phyloP scores from a whole-genome alignment of 2,797 vertebrate species.

The Leptodactylus fallax region DNA sequence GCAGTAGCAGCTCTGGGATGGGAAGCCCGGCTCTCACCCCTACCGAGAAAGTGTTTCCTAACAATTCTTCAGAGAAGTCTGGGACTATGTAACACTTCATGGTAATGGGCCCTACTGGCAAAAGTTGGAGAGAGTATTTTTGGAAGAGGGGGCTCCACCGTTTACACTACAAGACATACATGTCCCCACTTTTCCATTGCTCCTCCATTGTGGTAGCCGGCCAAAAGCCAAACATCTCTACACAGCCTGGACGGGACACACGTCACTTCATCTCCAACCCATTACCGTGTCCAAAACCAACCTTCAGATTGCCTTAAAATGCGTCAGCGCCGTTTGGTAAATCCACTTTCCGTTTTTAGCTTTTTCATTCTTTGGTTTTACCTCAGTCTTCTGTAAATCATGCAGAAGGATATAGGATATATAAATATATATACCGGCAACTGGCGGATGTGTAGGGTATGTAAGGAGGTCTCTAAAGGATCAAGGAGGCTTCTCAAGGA shows the following conservation, averaged over 20 bases:
- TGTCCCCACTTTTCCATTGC: conserved; percentile 6
- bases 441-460: background rate
- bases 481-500: background rate
- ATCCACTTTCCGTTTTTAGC: conserved; percentile 5
- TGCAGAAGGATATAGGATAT: background rate
- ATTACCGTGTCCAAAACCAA: background rate
- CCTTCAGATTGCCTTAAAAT: conserved; percentile 53
- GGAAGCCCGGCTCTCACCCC: conserved; percentile 90
- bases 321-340: conserved; percentile 6
- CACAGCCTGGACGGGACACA: background rate
- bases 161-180: conserved; percentile 30
- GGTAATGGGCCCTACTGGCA: background rate
- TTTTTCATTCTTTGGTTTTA: background rate
- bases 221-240: background rate
- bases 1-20: conserved; percentile 89
- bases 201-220: background rate
- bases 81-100: conserved; percentile 77
- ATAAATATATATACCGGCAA: background rate
- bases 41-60: conserved; percentile 89
- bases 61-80: conserved; percentile 80
- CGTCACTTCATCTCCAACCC: background rate
- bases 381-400: background rate
- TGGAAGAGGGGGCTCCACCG: background rate
- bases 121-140: background rate
- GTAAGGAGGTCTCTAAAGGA: background rate